Evolutionary conservation across 2,113 vertebrate genomes (phyloP), one percentile per base, ranked within the genome.

Genomic region (Catharus bicknelli): DNA sequence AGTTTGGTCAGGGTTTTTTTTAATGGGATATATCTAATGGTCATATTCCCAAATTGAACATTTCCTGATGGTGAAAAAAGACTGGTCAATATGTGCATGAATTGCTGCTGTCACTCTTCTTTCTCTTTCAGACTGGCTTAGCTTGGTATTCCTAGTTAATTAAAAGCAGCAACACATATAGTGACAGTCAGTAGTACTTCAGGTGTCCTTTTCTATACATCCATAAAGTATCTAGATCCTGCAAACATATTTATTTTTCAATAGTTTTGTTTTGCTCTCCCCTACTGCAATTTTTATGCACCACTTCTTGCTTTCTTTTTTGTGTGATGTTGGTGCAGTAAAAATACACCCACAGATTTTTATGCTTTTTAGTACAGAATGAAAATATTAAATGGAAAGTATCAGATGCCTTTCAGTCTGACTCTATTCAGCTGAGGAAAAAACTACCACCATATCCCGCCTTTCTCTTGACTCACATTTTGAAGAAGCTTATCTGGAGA

Each of bases 331-430:
- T 74, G 26, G 13, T 90, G 27, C 11, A 59, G 51, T 51, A 85
- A 88, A 86, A 89, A 87, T 87, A 61, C 21, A 23, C 22, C 8
- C 62, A 76, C 45, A 42, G 67, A 29, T 73, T 90, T 85, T 83
- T 55, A 68, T 91, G 30, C 21, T 64, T 45, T 95, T 85, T 64
- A 80, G 62, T 87, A 75, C 5, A 48, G 48, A 82, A 48, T 59
- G 48, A 82, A 86, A 89, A 81, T 70, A 84, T 8, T 8, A 69
- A 55, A 51, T 79, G 50, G 29, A 78, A 93, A 90, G n/a, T 30
- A 64, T 40, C 18, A 72, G 43, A 30, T 85, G 53, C 53, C 55
- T 74, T 75, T 55, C 55, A 59, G 25, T 23, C 36, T 40, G 32
- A 67, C 27, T 63, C n/a, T 55, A 32, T 85, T 83, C 42, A 93